Evolutionary conservation across 92 coral and sea anemone genomes (phyloP).

Genomic region (Metridium senile): DNA sequence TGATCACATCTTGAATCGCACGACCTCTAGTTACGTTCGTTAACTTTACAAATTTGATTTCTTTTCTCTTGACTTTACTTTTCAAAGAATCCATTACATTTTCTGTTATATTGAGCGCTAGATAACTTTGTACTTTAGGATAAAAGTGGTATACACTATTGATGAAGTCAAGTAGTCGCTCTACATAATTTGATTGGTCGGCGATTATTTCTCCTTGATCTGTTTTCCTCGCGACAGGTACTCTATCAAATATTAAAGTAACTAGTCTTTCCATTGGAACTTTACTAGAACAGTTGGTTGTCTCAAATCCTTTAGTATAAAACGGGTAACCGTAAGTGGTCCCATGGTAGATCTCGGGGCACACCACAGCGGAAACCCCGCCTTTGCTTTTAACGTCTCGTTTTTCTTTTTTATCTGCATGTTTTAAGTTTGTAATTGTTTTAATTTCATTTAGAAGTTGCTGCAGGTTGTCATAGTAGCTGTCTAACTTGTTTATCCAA

Average conservation of each 20-base stretch:
- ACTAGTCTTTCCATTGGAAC: slow-evolving; percentile 51
- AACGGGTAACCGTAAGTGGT: slow-evolving; percentile 81
- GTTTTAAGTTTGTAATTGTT: slow-evolving; percentile 48
- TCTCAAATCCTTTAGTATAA: slow-evolving; percentile 78
- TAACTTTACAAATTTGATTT: not conserved
- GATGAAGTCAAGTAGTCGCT: slow-evolving; percentile 27
- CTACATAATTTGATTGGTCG: slow-evolving; percentile 17
- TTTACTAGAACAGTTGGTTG: slow-evolving; percentile 48
- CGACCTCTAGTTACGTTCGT: slow-evolving; percentile 15
- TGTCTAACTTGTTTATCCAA: slow-evolving; percentile 69
- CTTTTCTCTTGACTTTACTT: not conserved
- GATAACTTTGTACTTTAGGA: slow-evolving; percentile 34
- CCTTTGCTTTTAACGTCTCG: not conserved
- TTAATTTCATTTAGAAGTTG: slow-evolving; percentile 73
- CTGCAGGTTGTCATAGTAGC: slow-evolving; percentile 76
- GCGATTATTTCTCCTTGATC: slow-evolving; percentile 22
- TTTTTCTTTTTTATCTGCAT: slow-evolving; percentile 3
- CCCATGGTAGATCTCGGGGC: slow-evolving; percentile 84
- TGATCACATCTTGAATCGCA: slow-evolving; percentile 45
- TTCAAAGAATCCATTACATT: not conserved
- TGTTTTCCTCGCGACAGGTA: slow-evolving; percentile 38
- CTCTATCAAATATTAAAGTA: slow-evolving; percentile 78
- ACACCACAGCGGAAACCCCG: slow-evolving; percentile 48
- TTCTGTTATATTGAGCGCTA: slow-evolving; percentile 38
- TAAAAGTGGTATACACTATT: slow-evolving; percentile 38